Conservation (phyloP, 1,140 invertebrate genomes). For the Lepidurus couesii region DNA sequence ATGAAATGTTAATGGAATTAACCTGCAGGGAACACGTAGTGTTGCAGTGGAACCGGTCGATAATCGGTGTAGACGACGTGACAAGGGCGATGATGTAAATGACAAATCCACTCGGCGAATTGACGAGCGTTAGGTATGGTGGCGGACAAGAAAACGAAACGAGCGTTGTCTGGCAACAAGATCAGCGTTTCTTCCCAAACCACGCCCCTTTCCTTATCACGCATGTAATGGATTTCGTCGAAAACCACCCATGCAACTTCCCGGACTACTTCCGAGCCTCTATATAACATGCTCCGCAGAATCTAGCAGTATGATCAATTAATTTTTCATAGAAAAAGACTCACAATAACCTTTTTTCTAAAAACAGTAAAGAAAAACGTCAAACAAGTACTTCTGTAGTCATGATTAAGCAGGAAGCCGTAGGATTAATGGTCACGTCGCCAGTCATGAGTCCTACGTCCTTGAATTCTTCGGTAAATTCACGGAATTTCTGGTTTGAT, state of each 20-base stretch:
- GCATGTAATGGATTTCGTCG: conserved; percentile 99
- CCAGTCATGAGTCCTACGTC: conserved; percentile 98
- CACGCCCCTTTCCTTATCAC: conserved; percentile 97
- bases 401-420: conserved; percentile 97
- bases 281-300: conserved; percentile 95
- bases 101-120: conserved; percentile 97
- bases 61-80: conserved; percentile 99
- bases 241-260: conserved; percentile 99
- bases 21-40: conserved; percentile 95
- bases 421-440: conserved; percentile 98
- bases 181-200: conserved; percentile 99
- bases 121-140: conserved; percentile 98
- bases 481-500: conserved; percentile 99
- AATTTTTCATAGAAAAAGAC: background rate
- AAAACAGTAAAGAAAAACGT: background rate
- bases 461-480: conserved; percentile 95
- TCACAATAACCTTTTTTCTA: too few species aligned
- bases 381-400: conserved; percentile 72
- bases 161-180: conserved; percentile 92
- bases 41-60: conserved; percentile 92
- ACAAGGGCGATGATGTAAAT: conserved; percentile 93
- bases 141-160: conserved; percentile 97
- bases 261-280: conserved; percentile 94
- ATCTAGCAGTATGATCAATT: conserved; percentile 56
- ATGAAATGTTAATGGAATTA: conserved; percentile 39